Evolutionary conservation across 2,113 vertebrate species (phyloP), one percentile per base, ranked within the genome.

Genomic region (Ciconia stormi): DNA sequence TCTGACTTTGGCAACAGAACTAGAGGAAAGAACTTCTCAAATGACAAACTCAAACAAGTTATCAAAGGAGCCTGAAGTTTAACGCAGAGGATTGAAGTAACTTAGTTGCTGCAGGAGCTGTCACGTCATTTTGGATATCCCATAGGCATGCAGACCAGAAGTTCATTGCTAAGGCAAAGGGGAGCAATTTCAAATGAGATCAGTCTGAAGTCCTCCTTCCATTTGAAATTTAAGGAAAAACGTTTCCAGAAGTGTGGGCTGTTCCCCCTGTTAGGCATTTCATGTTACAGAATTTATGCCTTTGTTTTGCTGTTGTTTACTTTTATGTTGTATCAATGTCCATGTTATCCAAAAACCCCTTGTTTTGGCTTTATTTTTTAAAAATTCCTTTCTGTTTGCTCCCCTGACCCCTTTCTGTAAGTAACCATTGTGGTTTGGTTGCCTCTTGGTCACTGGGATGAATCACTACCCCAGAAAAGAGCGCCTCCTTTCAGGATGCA

Each of bases 381-480:
- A 6, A 63, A 93, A 93, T 42, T 93, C 78, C 71, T 87, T 89
- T 95, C 67, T 87, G 62, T 92, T 89, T 95, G 81, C 70, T 95
- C 62, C 72, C 29, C 18, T 91, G 87, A 96, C 89, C 89, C 74
- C 42, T 90, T 95, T 93, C 66, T 94, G 66, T 91, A 87, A 91
- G 69, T 82, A 87, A 69, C 81, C 84, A 56, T 34, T 95, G 91
- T 96, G 95, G 94, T 93, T 97, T 95, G 94, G 89, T 89, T 95
- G 93, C 46, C 36, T 89, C 40, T 56, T 74, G 77, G 91, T 76
- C 73, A 13, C 40, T 72, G 73, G 70, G 53, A 87, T 95, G 96
- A 96, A 84, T 96, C 90, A 96, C 59, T 46, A 22, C 76, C 34
- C 69, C 93, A 72, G 67, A 74, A 86, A 53, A 58, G 58, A 92